phyloP scores from a whole-genome alignment of 2,113 vertebrate genomes.

The Lates calcarifer region DNA sequence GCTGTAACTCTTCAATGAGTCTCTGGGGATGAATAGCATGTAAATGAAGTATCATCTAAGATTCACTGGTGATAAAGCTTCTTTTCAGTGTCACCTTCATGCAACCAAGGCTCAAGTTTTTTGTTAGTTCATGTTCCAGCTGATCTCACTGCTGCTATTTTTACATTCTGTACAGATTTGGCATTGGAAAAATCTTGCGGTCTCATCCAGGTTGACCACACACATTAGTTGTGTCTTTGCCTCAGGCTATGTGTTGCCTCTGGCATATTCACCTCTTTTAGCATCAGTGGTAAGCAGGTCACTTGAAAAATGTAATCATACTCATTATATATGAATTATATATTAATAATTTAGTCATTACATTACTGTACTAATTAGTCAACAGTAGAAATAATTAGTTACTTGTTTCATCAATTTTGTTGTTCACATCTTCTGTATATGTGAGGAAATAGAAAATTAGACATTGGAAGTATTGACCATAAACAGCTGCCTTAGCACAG shows the following conservation, averaged over 20 bases:
- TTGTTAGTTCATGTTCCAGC: constrained; percentile 17
- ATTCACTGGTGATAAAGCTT: constrained; percentile 43
- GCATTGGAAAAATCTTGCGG: background rate
- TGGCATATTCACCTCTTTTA: background rate
- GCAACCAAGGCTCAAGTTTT: constrained; percentile 35
- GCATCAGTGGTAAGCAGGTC: background rate
- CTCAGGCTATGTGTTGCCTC: background rate
- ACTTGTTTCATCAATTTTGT: background rate
- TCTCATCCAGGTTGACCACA: background rate
- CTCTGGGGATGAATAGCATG: constrained; percentile 42
- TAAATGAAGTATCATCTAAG: constrained; percentile 58
- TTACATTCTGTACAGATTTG: background rate
- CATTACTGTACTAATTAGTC: background rate
- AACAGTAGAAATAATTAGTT: background rate
- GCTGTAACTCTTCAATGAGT: constrained; percentile 43
- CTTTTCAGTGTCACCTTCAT: constrained; percentile 60
- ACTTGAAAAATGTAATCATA: background rate
- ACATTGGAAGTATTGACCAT: background rate
- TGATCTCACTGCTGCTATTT: background rate
- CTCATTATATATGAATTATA: background rate
- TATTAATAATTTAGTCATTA: background rate
- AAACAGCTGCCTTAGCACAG: background rate
- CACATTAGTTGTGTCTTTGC: constrained; percentile 2
- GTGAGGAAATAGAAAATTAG: background rate
- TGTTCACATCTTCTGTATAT: background rate